A percentile compares a stretch with the other conserved stretches of the same genome.
Evolutionary conservation across 1,140 invertebrate species (phyloP).

Genomic region (Anthonomus grandis): DNA sequence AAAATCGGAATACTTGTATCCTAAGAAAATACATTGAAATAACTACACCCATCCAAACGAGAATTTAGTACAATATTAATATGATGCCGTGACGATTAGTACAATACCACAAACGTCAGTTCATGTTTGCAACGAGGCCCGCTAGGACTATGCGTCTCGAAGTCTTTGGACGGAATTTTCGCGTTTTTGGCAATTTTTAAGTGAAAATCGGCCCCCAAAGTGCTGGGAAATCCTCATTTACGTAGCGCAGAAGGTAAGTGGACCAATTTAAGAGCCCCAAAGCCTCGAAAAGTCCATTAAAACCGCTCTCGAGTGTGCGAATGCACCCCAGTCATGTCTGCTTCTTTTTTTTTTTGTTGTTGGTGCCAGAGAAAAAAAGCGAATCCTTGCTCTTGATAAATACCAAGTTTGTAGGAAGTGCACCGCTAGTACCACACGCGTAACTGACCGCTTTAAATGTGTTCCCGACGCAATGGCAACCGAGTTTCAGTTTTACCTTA

Average conservation of each 20-base stretch:
- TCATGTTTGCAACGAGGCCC: slow-evolving; percentile 5
- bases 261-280: no score
- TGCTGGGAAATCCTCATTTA: slow-evolving; percentile 19
- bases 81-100: no score
- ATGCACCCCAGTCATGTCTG: slow-evolving; percentile 33
- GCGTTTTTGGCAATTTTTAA: slow-evolving; percentile 20
- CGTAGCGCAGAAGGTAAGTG: slow-evolving; percentile 20
- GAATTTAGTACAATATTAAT: no score
- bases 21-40: no score
- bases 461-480: slow-evolving; percentile 30
- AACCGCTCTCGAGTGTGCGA: slow-evolving; percentile 23
- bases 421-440: slow-evolving; percentile 29
- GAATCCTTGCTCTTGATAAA: slow-evolving; percentile 36
- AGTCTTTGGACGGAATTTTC: slow-evolving; percentile 13
- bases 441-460: slow-evolving; percentile 26
- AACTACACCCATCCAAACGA: no score
- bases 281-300: no score
- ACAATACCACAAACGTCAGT: no score
- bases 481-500: slow-evolving; percentile 46
- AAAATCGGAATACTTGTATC: no score
- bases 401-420: slow-evolving; percentile 31
- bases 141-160: slow-evolving; percentile 26
- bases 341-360: slow-evolving; percentile 39
- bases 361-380: slow-evolving; percentile 35
- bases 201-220: slow-evolving; percentile 14